These are phyloP conservation scores for Nasonovia ribisnigri DNA, from an alignment of 2,888 invertebrate species.

Conservation along the genomic window DNA sequence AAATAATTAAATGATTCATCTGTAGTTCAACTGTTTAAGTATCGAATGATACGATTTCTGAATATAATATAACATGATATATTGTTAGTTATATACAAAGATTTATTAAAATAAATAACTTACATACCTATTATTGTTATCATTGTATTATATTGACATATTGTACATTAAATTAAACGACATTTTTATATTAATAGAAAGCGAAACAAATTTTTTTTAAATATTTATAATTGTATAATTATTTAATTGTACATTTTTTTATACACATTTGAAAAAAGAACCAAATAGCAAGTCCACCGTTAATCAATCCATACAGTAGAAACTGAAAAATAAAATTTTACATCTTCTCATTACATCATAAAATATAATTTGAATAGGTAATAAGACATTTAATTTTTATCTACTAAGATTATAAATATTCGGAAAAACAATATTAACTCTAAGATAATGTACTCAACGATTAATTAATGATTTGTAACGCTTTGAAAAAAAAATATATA, in stretches of 20 bases:
- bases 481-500: not conserved
- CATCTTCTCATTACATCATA: not conserved
- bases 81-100: not conserved
- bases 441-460: not conserved
- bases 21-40: not conserved
- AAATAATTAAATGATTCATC: not conserved
- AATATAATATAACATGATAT: not conserved
- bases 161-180: not conserved
- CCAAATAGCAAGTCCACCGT: constrained; percentile 49
- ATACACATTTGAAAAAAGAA: not conserved
- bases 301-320: constrained; percentile 37
- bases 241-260: not conserved
- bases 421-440: not conserved
- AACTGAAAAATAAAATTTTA: constrained; percentile 34
- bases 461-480: not conserved
- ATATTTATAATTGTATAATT: not conserved
- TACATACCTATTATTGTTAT: not conserved
- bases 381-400: not conserved
- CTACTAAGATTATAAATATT: not conserved
- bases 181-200: not conserved
- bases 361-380: not conserved
- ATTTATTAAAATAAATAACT: not conserved
- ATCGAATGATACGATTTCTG: no score
- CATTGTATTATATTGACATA: not conserved
- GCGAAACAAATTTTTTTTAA: not conserved